Evolutionary conservation across 92 coral and sea anemone species (phyloP).

Genomic region (Chrysogorgia sp.): DNA sequence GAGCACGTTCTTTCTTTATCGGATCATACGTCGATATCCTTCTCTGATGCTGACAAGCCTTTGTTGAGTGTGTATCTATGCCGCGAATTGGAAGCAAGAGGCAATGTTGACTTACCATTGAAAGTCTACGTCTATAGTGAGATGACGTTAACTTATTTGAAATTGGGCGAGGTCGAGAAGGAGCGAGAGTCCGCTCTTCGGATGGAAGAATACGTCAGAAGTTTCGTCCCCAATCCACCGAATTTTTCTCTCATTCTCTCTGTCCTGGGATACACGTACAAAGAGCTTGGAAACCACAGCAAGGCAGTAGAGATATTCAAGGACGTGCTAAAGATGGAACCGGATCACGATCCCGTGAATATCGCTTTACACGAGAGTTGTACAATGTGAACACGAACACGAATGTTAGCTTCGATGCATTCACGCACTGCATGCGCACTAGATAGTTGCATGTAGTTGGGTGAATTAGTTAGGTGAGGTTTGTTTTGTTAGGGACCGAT

Average conservation of each 20-base stretch:
- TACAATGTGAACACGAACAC: too few relatives aligned
- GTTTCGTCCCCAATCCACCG: not conserved
- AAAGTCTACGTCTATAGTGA: slow-evolving; percentile 10
- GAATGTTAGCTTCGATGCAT: too few relatives aligned
- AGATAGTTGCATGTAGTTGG: too few relatives aligned
- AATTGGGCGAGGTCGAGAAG: not conserved
- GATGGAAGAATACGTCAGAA: not conserved
- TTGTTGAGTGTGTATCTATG: slow-evolving; percentile 5
- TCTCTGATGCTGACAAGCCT: slow-evolving; percentile 19
- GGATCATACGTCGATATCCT: not conserved
- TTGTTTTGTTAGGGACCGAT: too few relatives aligned
- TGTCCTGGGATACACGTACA: slow-evolving; percentile 13
- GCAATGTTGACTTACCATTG: not conserved
- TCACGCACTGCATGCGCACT: too few relatives aligned
- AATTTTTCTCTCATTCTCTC: slow-evolving; percentile 3
- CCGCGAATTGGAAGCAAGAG: slow-evolving; percentile 14
- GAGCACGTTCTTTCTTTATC: not conserved
- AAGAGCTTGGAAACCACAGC: slow-evolving; percentile 7
- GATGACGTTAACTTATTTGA: not conserved
- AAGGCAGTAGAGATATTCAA: not conserved
- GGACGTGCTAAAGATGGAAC: slow-evolving; percentile 2
- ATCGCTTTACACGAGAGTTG: slow-evolving; percentile 11
- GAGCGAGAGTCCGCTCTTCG: not conserved
- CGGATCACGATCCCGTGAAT: slow-evolving; percentile 8
- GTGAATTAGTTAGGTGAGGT: too few relatives aligned